Percentiles rank a stretch among this genome's conserved stretches.
These are phyloP conservation scores for Pollachius pollachius DNA, from an alignment of 2,113 vertebrate genomes.

Conservation along the genomic window DNA sequence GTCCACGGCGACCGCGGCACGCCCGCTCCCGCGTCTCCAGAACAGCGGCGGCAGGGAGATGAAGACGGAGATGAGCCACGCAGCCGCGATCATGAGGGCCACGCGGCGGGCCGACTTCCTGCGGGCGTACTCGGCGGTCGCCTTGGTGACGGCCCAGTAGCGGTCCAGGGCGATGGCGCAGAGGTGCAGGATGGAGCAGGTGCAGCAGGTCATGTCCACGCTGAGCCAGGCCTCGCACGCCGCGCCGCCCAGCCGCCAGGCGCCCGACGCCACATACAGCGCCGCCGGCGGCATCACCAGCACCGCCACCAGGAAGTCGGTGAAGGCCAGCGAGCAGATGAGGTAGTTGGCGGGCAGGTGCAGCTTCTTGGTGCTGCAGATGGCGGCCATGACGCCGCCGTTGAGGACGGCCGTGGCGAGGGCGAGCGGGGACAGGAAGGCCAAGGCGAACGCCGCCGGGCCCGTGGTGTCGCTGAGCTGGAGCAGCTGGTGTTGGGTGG, in stretches of 20 bases:
- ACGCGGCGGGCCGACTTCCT: constrained; percentile 81
- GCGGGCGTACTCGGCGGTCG: constrained; percentile 81
- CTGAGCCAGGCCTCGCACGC: constrained; percentile 88
- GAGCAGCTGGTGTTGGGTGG: not conserved
- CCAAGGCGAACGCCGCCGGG: constrained; percentile 73
- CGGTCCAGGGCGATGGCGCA: constrained; percentile 88
- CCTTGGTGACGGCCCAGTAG: constrained; percentile 91
- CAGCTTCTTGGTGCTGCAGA: constrained; percentile 86
- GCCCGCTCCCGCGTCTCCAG: constrained; percentile 75
- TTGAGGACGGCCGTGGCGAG: constrained; percentile 81
- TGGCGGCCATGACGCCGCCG: constrained; percentile 81
- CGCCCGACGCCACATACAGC: constrained; percentile 82
- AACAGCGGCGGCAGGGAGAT: constrained; percentile 88
- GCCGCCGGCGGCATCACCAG: constrained; percentile 90
- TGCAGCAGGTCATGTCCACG: constrained; percentile 90
- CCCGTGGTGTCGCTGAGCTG: constrained; percentile 71
- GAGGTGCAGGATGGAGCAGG: constrained; percentile 88
- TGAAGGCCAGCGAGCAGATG: constrained; percentile 88
- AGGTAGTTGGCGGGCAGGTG: constrained; percentile 89
- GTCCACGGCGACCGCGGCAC: no score
- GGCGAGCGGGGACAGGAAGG: constrained; percentile 78
- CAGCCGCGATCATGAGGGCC: constrained; percentile 75
- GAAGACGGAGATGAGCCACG: constrained; percentile 84
- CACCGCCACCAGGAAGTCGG: constrained; percentile 84
- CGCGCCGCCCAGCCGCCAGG: constrained; percentile 82